phyloP scores from a whole-genome alignment of 2,888 invertebrate genomes.

The Physocephala rufipes region DNA sequence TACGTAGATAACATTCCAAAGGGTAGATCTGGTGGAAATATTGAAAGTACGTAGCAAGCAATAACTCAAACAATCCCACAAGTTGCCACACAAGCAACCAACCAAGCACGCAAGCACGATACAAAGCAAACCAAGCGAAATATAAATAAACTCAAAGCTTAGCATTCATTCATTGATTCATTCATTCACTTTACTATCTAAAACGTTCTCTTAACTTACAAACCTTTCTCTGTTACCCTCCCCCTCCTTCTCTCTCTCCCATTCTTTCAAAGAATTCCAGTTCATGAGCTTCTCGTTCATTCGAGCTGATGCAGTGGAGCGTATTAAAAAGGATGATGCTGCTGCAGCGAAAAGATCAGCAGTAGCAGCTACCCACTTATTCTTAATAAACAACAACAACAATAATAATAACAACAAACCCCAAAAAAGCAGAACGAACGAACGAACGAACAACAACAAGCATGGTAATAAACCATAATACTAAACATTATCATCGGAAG shows the following conservation, averaged over 20 bases:
- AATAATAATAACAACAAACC: too few relatives aligned
- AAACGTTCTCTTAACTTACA: neutral
- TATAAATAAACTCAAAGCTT: neutral
- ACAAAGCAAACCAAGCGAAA: neutral
- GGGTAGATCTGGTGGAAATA: too few relatives aligned
- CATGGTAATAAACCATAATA: too few relatives aligned
- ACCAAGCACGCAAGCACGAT: neutral
- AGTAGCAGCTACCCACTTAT: neutral
- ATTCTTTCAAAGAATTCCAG: neutral
- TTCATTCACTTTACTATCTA: neutral
- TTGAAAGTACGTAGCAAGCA: neutral
- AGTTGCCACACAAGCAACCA: neutral
- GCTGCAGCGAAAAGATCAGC: conserved; percentile 11
- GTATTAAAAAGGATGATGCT: conserved; percentile 20
- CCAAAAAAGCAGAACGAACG: too few relatives aligned
- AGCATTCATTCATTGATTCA: neutral
- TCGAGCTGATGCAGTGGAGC: conserved; percentile 15
- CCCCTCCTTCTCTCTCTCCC: neutral
- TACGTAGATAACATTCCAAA: neutral
- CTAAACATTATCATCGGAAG: too few relatives aligned
- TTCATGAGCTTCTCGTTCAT: too few relatives aligned
- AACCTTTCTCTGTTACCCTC: neutral
- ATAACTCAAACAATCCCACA: neutral
- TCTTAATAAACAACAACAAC: neutral
- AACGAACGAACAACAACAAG: too few relatives aligned